Conservation (phyloP, 2,797 vertebrate genomes). For the Acridotheres tristis region DNA sequence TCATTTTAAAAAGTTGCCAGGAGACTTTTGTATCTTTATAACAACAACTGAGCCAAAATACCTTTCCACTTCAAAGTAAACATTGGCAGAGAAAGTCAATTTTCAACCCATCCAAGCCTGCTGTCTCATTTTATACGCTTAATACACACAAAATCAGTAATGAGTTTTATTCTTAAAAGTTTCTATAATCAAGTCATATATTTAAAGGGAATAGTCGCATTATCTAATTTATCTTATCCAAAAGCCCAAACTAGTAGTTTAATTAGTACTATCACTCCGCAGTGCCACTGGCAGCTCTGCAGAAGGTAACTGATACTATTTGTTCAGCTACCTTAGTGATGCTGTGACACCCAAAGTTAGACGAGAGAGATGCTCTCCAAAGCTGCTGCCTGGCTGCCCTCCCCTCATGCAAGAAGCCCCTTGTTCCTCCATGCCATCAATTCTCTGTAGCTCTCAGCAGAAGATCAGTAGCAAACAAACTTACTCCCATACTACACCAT, state of each 20-base stretch:
- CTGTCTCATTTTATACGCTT: neutral
- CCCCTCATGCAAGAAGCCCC: neutral
- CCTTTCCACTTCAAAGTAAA: neutral
- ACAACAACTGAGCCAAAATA: neutral
- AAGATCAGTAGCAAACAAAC: neutral
- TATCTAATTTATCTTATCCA: neutral
- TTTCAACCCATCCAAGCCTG: neutral
- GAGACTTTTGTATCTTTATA: neutral
- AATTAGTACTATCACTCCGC: neutral
- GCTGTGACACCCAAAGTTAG: neutral
- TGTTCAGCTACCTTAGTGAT: neutral
- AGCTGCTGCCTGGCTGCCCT: neutral
- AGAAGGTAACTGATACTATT: neutral
- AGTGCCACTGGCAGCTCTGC: neutral
- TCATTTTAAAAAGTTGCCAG: neutral
- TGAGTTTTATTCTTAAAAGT: neutral
- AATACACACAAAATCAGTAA: neutral
- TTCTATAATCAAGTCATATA: neutral
- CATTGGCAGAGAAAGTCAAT: neutral
- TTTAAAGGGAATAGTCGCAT: neutral
- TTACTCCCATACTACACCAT: neutral
- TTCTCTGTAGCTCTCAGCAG: neutral
- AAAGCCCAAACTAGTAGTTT: neutral
- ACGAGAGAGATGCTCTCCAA: neutral
- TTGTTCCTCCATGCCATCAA: neutral